Evolutionary conservation across 1,140 invertebrate genomes (phyloP), one percentile per base, ranked within the genome.

Genomic region (Pogonognathellus flavescens): DNA sequence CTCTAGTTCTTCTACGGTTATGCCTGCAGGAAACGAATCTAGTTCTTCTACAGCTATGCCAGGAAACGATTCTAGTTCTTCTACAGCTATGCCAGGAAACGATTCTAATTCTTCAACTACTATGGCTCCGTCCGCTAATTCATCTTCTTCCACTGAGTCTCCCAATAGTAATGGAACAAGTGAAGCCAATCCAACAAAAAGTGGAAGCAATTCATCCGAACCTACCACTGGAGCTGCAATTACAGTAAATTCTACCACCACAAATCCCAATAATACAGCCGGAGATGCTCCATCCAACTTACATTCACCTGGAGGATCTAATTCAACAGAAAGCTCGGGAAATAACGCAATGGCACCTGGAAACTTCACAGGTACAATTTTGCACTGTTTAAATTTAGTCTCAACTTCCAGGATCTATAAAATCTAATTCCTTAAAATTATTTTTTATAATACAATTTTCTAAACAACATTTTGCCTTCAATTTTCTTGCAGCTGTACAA

Each of bases 401-500:
- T n/a, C n/a, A n/a, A n/a, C n/a, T n/a, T n/a, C n/a, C n/a, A n/a
- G n/a, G n/a, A n/a, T n/a, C n/a, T n/a, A n/a, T n/a, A n/a, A n/a
- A n/a, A n/a, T n/a, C n/a, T n/a, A n/a, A n/a, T n/a, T n/a, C n/a
- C n/a, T n/a, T n/a, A n/a, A n/a, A n/a, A 57, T 57, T 57, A 57
- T 3, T 14, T n/a, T 13, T 4, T 3, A 41, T 41, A n/a, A 41
- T 41, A 41, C 6, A 41, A 41, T 41, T 41, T 41, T 41, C 31
- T 41, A 6, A 41, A 41, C 31, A 41, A 3, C 6, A 6, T 81
- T 59, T 80, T 25, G 18, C 18, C 6, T 41, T 49, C 57, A 82
- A 20, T 25, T 70, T 66, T 53, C 20, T 57, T 20, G 14, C 41
- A 86, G 85, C 52, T 18, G 83, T 80, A 14, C 81, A 86, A 86